A percentile compares a stretch with the other conserved stretches of the same genome.
phyloP scores from a whole-genome alignment of 2,113 vertebrate species.

The Brienomyrus longianalis region DNA sequence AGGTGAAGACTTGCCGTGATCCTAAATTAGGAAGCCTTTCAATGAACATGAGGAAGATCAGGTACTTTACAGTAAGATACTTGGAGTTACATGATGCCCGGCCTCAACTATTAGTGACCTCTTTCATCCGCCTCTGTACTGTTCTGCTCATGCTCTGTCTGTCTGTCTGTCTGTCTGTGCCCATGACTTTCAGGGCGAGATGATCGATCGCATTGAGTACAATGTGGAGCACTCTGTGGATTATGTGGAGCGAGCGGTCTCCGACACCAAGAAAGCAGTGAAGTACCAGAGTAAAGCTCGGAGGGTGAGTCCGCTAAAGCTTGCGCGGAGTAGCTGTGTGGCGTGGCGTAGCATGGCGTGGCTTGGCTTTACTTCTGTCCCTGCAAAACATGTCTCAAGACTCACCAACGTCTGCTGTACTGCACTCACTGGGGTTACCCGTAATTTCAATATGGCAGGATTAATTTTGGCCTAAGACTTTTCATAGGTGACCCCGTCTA shows the following conservation, averaged over 20 bases:
- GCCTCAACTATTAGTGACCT: not conserved
- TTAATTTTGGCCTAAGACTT: not conserved
- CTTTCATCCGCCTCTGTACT: constrained; percentile 10
- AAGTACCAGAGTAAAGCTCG: constrained; percentile 97
- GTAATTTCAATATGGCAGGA: not conserved
- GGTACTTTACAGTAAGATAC: not conserved
- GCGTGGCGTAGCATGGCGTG: not conserved
- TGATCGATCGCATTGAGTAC: constrained; percentile 97
- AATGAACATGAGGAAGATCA: not conserved
- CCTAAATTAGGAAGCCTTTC: not conserved
- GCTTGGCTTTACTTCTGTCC: not conserved
- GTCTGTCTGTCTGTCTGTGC: not conserved
- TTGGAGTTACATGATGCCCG: not conserved
- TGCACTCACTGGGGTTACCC: not conserved
- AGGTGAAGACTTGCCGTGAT: not conserved
- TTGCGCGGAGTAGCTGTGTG: not conserved
- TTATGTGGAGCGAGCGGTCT: constrained; percentile 90
- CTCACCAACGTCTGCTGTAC: not conserved
- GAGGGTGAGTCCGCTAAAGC: constrained; percentile 69
- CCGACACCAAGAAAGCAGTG: constrained; percentile 93
- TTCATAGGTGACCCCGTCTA: not conserved
- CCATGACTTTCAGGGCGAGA: constrained; percentile 73
- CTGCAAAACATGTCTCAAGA: not conserved
- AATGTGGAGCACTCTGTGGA: constrained; percentile 94
- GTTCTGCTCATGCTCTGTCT: not conserved